Conservation (phyloP, 2,888 invertebrate species). For the Apodemia zela region DNA sequence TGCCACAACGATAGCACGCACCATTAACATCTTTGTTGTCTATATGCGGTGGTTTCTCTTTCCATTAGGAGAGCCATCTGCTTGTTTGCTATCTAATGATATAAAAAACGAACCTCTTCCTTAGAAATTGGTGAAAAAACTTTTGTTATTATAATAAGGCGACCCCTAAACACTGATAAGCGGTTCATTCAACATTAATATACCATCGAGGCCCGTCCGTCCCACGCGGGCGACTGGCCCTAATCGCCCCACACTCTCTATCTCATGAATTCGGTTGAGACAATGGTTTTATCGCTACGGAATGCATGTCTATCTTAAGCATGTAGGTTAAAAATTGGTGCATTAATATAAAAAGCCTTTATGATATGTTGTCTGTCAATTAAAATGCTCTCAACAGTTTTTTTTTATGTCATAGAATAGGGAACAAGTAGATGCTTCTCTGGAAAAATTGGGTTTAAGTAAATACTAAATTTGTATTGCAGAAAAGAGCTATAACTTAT, state of each 20-base stretch:
- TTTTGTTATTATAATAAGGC: slow-evolving; percentile 21
- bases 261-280: slow-evolving; percentile 35
- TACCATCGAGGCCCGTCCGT: slow-evolving; percentile 31
- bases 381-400: not conserved
- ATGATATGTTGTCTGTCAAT: slow-evolving; percentile 18
- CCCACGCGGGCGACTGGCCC: too few relatives aligned
- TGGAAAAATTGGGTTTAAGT: too few relatives aligned
- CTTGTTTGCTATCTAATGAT: too few relatives aligned
- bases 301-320: slow-evolving; percentile 44
- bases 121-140: not conserved
- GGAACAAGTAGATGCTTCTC: too few relatives aligned
- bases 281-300: slow-evolving; percentile 52
- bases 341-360: slow-evolving; percentile 29
- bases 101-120: too few relatives aligned
- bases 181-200: slow-evolving; percentile 48
- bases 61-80: too few relatives aligned
- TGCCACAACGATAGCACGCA: too few relatives aligned
- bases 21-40: too few relatives aligned
- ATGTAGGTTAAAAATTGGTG: slow-evolving; percentile 34
- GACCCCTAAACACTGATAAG: slow-evolving; percentile 41
- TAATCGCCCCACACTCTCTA: slow-evolving; percentile 22
- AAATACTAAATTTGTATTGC: too few relatives aligned
- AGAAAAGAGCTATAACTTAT: too few relatives aligned
- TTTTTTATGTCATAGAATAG: too few relatives aligned
- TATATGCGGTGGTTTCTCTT: too few relatives aligned